A percentile compares a stretch with the other conserved stretches of the same genome.
phyloP scores from a whole-genome alignment of 2,888 invertebrate genomes.

The Acanthosoma haemorrhoidale region DNA sequence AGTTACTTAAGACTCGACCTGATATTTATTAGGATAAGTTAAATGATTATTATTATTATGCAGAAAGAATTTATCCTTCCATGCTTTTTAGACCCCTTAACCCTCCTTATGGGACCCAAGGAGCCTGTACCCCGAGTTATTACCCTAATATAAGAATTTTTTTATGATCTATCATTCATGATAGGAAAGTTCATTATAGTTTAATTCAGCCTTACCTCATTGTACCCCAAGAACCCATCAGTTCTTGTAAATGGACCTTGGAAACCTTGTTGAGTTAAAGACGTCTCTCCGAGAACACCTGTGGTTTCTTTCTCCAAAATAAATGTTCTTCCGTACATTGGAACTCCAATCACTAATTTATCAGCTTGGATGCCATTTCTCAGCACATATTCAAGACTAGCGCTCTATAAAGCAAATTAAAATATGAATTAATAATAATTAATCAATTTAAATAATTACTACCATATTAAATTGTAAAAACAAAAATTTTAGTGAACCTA shows the following conservation, averaged over 20 bases:
- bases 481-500: no score
- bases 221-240: slow-evolving; percentile 80
- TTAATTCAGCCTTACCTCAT: slow-evolving; percentile 70
- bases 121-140: no score
- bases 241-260: slow-evolving; percentile 72
- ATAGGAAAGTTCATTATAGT: no score
- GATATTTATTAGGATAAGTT: no score
- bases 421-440: background rate
- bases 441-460: background rate
- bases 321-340: slow-evolving; percentile 79
- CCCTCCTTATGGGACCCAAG: no score
- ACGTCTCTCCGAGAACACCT: slow-evolving; percentile 39
- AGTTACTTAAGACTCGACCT: no score
- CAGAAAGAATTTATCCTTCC: no score
- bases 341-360: slow-evolving; percentile 75
- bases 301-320: slow-evolving; percentile 46
- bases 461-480: background rate
- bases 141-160: no score
- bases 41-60: no score
- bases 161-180: no score
- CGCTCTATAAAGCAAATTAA: slow-evolving; percentile 42
- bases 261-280: slow-evolving; percentile 55
- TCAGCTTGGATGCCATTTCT: slow-evolving; percentile 65
- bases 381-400: slow-evolving; percentile 68
- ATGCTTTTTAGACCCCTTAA: no score